A percentile compares a stretch with the other conserved stretches of the same genome.
These are phyloP conservation scores for Cecidostiba fungosa DNA, from an alignment of 2,888 invertebrate species.

Conservation along the genomic window DNA sequence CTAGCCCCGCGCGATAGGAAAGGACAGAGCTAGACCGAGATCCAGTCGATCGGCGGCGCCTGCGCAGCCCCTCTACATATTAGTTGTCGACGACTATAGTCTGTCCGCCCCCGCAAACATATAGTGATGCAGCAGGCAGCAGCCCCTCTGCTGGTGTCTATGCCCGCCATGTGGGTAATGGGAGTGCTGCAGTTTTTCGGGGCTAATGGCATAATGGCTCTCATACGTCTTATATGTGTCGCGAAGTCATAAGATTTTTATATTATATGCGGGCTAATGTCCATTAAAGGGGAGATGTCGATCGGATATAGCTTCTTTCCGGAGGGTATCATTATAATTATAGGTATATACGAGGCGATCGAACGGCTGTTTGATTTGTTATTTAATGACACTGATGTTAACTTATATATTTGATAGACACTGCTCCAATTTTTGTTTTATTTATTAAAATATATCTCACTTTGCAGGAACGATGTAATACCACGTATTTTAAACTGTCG, in stretches of 20 bases:
- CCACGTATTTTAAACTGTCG: neutral
- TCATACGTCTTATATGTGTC: neutral
- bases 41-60: constrained; percentile 3
- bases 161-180: constrained; percentile 35
- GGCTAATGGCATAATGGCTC: constrained; percentile 26
- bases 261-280: too few species aligned
- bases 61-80: neutral
- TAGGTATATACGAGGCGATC: too few species aligned
- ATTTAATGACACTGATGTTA: too few species aligned
- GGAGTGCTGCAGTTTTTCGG: constrained; percentile 28
- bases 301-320: too few species aligned
- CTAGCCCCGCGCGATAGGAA: neutral
- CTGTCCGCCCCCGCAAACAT: neutral
- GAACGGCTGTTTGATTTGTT: too few species aligned
- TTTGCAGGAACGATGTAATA: too few species aligned
- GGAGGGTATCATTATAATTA: too few species aligned
- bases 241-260: constrained; percentile 3
- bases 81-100: too few species aligned
- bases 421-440: too few species aligned
- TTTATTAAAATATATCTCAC: too few species aligned
- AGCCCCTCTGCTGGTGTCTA: constrained; percentile 16
- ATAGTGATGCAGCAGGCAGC: neutral
- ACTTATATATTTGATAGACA: too few species aligned
- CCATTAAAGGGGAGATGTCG: too few species aligned
- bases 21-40: neutral